Base-by-base conservation (phyloP, 2,113 vertebrate species). In the Corvus cornix region DNA sequence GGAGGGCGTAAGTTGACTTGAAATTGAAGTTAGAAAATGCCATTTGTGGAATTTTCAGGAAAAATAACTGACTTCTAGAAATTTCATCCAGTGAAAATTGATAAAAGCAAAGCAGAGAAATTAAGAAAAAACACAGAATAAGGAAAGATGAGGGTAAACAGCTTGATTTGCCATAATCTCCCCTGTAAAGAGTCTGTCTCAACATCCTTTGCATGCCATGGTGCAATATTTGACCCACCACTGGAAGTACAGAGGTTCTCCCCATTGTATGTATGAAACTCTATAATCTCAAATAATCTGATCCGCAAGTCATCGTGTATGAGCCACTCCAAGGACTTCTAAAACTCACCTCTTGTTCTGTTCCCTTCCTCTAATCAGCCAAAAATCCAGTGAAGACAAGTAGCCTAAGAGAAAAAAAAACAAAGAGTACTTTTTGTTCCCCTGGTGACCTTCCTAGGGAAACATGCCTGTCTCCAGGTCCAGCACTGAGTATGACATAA, bases 1-100 rank as follows among this genome's bases (percentile, higher is more conserved):
- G 20, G 13, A 35, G 10, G 7, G 7, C 1, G 1, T 35, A 7
- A 6, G 20, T 1, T 1, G 6, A 20, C 11, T 55, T 30, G 16
- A 12, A 24, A 7, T 43, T 48, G 16, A 12, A 24, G 9, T 43
- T 48, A 39, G 9, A 79, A 90, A 55, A 9, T 43, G 5, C 2
- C 10, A 43, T 76, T 39, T 85, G 3, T 58, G 9, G 16, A 77
- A 86, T 55, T 76, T 72, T 4, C 20, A 44, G 51, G 24, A 86
- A 53, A 69, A 84, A 49, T n/a, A 85, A 27, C 4, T 1, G 0
- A 39, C 7, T 74, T 93, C 10, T 41, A 43, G 24, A 73, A 66
- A 58, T 77, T 67, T 8, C 7, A 41, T 26, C 4, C 15, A 28
- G 11, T 55, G 11, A 92, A 88, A 83, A 62, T 24, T 24, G 27